These are phyloP conservation scores for Tenthredo mesomela DNA, from an alignment of 2,888 invertebrate species.

Conservation along the genomic window DNA sequence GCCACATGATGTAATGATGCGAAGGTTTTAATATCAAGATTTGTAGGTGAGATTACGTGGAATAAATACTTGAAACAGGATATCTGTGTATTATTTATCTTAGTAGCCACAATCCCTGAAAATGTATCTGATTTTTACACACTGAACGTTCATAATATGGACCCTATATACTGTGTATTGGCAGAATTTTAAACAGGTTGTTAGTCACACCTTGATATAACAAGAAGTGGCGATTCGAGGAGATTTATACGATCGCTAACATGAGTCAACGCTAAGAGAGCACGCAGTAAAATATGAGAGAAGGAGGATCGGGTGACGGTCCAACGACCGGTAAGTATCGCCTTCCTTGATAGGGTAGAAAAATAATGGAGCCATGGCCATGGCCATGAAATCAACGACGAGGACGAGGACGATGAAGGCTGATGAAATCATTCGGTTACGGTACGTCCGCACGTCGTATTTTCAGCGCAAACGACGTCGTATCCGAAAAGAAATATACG, in stretches of 20 bases:
- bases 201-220: neutral
- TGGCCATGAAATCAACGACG: conserved; percentile 8
- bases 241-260: conserved; percentile 22
- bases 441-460: conserved; percentile 27
- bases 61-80: too few relatives aligned
- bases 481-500: conserved; percentile 21
- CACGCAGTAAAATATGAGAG: conserved; percentile 11
- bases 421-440: conserved; percentile 49
- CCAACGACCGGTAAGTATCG: conserved; percentile 4
- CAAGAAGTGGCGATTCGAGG: neutral
- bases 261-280: neutral
- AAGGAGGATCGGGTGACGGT: conserved; percentile 19
- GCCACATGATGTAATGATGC: too few relatives aligned
- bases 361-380: conserved; percentile 5
- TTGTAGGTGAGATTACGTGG: too few relatives aligned
- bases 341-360: conserved; percentile 2
- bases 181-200: neutral
- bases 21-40: too few relatives aligned
- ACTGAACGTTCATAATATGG: too few relatives aligned
- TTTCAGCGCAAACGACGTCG: neutral
- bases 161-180: too few relatives aligned
- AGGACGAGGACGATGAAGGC: conserved; percentile 5
- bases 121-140: too few relatives aligned
- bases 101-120: too few relatives aligned
- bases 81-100: too few relatives aligned